These are phyloP conservation scores for Dryocosmus kuriphilus DNA, from an alignment of 2,888 invertebrate species.

Conservation along the genomic window DNA sequence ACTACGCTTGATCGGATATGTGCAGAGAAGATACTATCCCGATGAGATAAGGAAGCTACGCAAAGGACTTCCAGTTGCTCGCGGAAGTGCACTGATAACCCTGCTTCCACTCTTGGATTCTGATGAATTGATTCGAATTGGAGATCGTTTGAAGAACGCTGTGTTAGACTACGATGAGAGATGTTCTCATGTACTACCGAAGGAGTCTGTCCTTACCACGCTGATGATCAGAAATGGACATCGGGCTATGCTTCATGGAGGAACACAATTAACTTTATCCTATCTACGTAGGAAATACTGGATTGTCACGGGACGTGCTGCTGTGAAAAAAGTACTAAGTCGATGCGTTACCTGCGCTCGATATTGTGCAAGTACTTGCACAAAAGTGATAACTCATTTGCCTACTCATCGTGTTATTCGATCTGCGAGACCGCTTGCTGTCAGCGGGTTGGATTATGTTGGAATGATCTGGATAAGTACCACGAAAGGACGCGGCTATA, in stretches of 20 bases:
- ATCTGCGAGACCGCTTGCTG: neutral
- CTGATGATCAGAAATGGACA: too few relatives aligned
- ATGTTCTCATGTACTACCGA: too few relatives aligned
- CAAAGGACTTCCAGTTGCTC: too few relatives aligned
- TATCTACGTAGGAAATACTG: too few relatives aligned
- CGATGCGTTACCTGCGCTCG: too few relatives aligned
- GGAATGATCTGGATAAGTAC: neutral
- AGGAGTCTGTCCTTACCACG: too few relatives aligned
- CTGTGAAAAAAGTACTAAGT: neutral
- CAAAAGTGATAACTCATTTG: neutral
- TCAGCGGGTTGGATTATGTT: neutral
- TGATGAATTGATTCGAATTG: neutral
- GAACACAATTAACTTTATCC: too few relatives aligned
- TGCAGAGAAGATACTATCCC: neutral
- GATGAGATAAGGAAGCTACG: neutral
- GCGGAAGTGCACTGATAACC: neutral
- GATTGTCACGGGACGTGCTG: neutral
- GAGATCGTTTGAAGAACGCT: neutral
- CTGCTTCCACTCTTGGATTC: neutral
- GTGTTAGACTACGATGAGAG: neutral
- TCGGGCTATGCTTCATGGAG: neutral
- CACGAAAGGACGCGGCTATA: too few relatives aligned
- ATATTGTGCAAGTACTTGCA: conserved; percentile 10
- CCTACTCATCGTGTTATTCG: too few relatives aligned
- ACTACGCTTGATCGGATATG: neutral